Percentiles rank a stretch among this genome's conserved stretches.
Evolutionary conservation across 2,888 invertebrate genomes (phyloP).

Genomic region (Hydroisotoma schaefferi): DNA sequence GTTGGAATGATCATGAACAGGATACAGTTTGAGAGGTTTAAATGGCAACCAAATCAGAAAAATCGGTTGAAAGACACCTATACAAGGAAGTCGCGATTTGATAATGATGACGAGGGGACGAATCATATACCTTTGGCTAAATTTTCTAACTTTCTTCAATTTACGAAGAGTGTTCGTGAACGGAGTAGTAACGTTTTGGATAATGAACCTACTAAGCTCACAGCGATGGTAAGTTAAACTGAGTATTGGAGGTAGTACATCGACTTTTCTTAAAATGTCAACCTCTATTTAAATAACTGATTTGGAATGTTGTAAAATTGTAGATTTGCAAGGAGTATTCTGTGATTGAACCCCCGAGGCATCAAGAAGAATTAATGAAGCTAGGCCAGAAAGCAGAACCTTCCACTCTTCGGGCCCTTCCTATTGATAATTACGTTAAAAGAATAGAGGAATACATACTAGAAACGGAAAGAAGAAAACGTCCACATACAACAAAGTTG

Average conservation of each 20-base stretch:
- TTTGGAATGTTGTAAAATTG: not conserved
- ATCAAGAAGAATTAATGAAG: conserved; percentile 38
- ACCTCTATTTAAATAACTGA: conserved; percentile 4
- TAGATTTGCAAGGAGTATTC: conserved; percentile 29
- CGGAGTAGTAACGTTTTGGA: not conserved
- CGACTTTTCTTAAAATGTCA: not conserved
- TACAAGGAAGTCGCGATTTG: not conserved
- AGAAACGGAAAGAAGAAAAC: conserved; percentile 67
- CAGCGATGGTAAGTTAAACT: conserved; percentile 31
- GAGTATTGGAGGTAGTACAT: not conserved
- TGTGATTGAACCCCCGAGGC: conserved; percentile 24
- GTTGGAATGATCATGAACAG: conserved; percentile 72
- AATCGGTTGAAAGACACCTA: too few relatives aligned
- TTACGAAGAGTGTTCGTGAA: not conserved
- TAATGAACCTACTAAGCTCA: conserved; percentile 30
- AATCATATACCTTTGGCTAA: not conserved
- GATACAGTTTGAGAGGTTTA: conserved; percentile 65
- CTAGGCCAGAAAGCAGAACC: conserved; percentile 36
- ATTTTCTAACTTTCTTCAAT: not conserved
- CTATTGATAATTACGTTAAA: conserved; percentile 44
- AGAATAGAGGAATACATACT: conserved; percentile 82
- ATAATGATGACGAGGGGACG: not conserved
- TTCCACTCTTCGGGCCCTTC: conserved; percentile 35
- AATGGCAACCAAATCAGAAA: conserved; percentile 38
- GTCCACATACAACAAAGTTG: conserved; percentile 44